Base-by-base conservation (phyloP, 2,888 invertebrate genomes). In the Griposia aprilina region DNA sequence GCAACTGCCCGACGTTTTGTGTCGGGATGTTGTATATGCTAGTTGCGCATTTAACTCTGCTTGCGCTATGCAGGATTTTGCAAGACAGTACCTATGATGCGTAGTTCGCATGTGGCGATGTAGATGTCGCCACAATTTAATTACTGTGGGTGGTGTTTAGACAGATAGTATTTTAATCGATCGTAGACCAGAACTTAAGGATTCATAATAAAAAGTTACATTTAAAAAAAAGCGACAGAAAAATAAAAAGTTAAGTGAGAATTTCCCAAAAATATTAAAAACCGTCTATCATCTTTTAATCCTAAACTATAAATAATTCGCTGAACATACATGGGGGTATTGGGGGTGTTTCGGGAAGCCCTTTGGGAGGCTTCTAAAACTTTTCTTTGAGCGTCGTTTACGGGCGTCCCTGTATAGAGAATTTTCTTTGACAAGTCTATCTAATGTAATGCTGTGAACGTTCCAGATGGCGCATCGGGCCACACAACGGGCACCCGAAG, bases 401-500 rank as follows among this genome's bases (percentile, higher is more conserved):
- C 52, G 23, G 55, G 11, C 7, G 17, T 15, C 59, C 2, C 0
- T 59, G 6, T 26, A 26, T 11, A 48, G 11, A 20, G 20, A 15
- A n/a, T 26, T 41, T 20, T 20, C 30, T 1, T 23, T 2, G 50
- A 15, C 13, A 5, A 11, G 26, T 30, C 1, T 67, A 15, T 8
- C 13, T 48, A 26, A 67, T 10, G 10, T 36, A 23, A 1, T 0
- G 68, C 15, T 23, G 4, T 4, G 23, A 13, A 0, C 26, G 0
- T 23, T n/a, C 0, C 81, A 94, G 92, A 88, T 94, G 92, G 93
- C 93, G 93, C 82, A 84, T 87, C 50, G 86, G 83, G 17, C 87
- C 89, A 0, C 90, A 87, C 78, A 78, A 69, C 78, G 86, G 82
- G 0, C 89, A 87, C 76, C 74, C 65, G 5, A 80, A 78, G 76